Evolutionary conservation across 30 jellyfish, hydroid and myxozoan species (phyloP).

Genomic region (Calvadosia cruxmelitensis): DNA sequence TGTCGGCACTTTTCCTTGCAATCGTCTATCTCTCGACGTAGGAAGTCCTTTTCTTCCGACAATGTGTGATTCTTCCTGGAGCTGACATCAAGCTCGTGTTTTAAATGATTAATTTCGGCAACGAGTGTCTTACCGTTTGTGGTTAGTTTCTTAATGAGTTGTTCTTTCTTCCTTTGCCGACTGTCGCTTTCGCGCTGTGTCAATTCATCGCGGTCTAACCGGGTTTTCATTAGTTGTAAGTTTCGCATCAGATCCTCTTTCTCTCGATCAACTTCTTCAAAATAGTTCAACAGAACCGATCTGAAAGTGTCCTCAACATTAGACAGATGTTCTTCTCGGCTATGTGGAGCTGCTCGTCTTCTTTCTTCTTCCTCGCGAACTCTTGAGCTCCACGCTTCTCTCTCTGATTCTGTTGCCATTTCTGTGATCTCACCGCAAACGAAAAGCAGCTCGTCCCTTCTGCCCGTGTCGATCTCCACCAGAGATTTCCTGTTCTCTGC

Average conservation of each 20-base stretch:
- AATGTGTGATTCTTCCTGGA: conserved; percentile 18
- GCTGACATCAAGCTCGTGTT: conserved; percentile 25
- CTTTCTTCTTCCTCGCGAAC: background rate
- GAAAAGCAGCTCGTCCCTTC: background rate
- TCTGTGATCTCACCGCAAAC: background rate
- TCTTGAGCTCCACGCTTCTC: background rate
- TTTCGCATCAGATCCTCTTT: conserved; percentile 38
- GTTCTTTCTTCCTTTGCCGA: conserved; percentile 36
- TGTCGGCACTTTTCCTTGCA: conserved; percentile 31
- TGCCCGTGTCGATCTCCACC: background rate
- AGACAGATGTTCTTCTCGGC: conserved; percentile 12
- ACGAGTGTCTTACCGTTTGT: conserved; percentile 71
- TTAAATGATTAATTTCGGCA: conserved; percentile 59
- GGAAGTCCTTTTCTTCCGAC: conserved; percentile 36
- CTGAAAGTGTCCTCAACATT: conserved; percentile 80
- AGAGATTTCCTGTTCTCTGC: background rate
- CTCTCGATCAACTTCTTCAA: conserved; percentile 80
- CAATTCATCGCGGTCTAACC: conserved; percentile 19
- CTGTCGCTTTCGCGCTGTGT: conserved; percentile 12
- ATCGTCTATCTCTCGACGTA: conserved; percentile 16
- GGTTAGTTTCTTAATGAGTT: conserved; percentile 66
- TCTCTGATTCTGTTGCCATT: background rate
- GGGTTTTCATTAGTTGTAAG: conserved; percentile 18
- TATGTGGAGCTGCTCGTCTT: conserved; percentile 15
- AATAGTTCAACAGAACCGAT: conserved; percentile 55